A percentile compares a stretch with the other conserved stretches of the same genome.
Conservation (phyloP, 2,113 vertebrate species). For the Burhinus bistriatus region DNA sequence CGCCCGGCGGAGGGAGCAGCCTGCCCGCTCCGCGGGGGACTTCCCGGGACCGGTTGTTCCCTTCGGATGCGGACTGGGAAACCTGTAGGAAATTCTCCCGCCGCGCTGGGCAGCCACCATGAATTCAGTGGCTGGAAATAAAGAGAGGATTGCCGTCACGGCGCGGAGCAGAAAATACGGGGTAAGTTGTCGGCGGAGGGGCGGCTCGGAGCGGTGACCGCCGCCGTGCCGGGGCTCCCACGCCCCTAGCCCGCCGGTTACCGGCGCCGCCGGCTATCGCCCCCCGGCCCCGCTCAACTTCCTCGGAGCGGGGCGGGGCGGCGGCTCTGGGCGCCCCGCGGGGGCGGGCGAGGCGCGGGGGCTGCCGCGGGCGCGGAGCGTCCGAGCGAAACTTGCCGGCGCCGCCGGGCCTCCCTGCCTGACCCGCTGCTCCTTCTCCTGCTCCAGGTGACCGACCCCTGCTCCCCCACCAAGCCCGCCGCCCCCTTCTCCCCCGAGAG, state of each 20-base stretch:
- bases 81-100: background rate
- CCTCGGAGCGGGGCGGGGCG: background rate
- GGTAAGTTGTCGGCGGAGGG: slow-evolving; percentile 77
- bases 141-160: slow-evolving; percentile 87
- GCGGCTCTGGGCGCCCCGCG: background rate
- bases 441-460: slow-evolving; percentile 83
- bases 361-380: background rate
- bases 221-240: background rate
- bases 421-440: slow-evolving; percentile 23
- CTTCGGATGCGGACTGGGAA: slow-evolving; percentile 61
- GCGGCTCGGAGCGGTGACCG: background rate
- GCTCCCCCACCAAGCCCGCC: slow-evolving; percentile 88
- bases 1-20: background rate
- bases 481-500: slow-evolving; percentile 90
- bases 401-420: background rate
- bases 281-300: background rate
- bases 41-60: slow-evolving; percentile 16
- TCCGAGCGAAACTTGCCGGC: background rate
- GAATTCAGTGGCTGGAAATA: slow-evolving; percentile 95
- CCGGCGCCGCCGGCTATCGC: background rate
- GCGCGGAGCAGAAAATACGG: slow-evolving; percentile 90
- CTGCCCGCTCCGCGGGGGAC: background rate
- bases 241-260: background rate
- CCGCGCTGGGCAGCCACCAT: slow-evolving; percentile 78
- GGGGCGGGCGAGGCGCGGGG: background rate